phyloP scores from a whole-genome alignment of 2,888 invertebrate species.

The Xestobium rufovillosum region DNA sequence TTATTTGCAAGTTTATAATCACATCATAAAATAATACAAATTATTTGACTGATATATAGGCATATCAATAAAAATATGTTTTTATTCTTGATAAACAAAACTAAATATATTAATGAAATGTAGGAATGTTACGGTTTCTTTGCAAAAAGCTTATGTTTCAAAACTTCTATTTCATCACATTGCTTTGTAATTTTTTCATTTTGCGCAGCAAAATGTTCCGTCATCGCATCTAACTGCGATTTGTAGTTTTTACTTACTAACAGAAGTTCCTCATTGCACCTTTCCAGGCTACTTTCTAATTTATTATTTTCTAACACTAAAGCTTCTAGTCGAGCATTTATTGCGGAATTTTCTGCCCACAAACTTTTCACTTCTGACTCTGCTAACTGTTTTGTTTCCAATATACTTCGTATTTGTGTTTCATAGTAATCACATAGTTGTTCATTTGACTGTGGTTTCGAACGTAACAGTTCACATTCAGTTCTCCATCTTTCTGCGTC shows the following conservation, averaged over 20 bases:
- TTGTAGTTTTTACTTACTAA: conserved; percentile 60
- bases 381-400: conserved; percentile 33
- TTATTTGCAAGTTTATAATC: no score
- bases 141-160: conserved; percentile 49
- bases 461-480: conserved; percentile 57
- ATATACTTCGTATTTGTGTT: conserved; percentile 33
- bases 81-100: no score
- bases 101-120: no score
- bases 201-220: conserved; percentile 68
- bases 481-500: conserved; percentile 67
- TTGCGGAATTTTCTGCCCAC: conserved; percentile 38
- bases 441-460: conserved; percentile 36
- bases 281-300: conserved; percentile 49
- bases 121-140: conserved; percentile 23
- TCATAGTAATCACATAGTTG: conserved; percentile 39
- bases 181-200: conserved; percentile 79
- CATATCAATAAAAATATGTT: no score
- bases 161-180: conserved; percentile 68
- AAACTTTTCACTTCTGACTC: conserved; percentile 36
- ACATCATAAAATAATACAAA: no score
- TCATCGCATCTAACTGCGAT: conserved; percentile 65
- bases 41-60: no score
- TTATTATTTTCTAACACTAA: conserved; percentile 44
- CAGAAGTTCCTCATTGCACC: conserved; percentile 58
- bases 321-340: conserved; percentile 47